A percentile compares a stretch with the other conserved stretches of the same genome.
Conservation (phyloP, 2,797 vertebrate genomes). For the Salarias fasciatus region DNA sequence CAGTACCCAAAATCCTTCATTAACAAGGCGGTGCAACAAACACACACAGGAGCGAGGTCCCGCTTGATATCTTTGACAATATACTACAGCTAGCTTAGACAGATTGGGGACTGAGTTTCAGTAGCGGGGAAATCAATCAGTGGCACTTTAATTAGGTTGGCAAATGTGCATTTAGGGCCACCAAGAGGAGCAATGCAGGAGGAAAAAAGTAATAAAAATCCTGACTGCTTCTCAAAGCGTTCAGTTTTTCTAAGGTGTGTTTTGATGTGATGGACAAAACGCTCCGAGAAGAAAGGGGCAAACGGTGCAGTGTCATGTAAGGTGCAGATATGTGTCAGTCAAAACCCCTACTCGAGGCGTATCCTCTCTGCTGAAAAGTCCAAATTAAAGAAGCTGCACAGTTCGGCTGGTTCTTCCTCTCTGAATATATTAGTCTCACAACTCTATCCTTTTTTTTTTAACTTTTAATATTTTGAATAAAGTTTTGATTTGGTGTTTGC, state of each 20-base stretch:
- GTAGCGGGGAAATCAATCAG: constrained; percentile 49
- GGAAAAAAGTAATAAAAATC: neutral
- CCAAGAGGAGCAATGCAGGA: constrained; percentile 24
- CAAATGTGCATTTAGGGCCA: constrained; percentile 50
- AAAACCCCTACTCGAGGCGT: constrained; percentile 7
- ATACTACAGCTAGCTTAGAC: constrained; percentile 47
- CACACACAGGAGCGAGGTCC: constrained; percentile 27
- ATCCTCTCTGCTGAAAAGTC: neutral
- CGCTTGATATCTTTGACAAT: constrained; percentile 46
- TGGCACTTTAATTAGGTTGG: constrained; percentile 64
- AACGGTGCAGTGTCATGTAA: constrained; percentile 15
- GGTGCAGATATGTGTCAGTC: constrained; percentile 19
- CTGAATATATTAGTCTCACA: too few relatives aligned
- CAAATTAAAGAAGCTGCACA: neutral
- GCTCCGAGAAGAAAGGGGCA: constrained; percentile 22
- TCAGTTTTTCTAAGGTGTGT: constrained; percentile 1
- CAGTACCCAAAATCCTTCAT: constrained; percentile 46
- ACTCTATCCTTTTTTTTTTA: too few relatives aligned
- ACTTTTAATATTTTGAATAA: neutral
- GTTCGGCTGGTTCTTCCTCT: too few relatives aligned
- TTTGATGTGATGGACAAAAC: constrained; percentile 3
- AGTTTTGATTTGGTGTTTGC: neutral
- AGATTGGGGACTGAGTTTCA: constrained; percentile 46
- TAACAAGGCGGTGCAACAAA: constrained; percentile 50
- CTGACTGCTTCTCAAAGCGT: constrained; percentile 2